These are phyloP conservation scores for Collichthys lucidus DNA, from an alignment of 2,113 vertebrate genomes.

Conservation along the genomic window DNA sequence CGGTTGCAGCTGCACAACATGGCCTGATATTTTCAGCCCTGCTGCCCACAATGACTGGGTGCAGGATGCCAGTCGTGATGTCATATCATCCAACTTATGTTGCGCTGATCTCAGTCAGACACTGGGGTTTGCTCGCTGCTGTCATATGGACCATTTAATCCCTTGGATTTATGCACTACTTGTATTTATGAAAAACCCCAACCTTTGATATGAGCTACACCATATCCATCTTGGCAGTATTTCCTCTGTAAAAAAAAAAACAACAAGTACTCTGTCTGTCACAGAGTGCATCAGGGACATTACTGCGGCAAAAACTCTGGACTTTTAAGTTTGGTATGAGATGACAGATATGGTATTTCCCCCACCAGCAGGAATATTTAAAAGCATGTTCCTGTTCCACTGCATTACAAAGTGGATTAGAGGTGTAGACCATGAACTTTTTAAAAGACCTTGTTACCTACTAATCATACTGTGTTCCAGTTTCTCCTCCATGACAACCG, in stretches of 20 bases:
- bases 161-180: constrained; percentile 21
- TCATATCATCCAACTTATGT: constrained; percentile 49
- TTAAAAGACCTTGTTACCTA: constrained; percentile 54
- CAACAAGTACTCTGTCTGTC: constrained; percentile 28
- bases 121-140: constrained; percentile 48
- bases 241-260: constrained; percentile 39
- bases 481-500: constrained; percentile 44
- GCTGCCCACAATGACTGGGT: constrained; percentile 71
- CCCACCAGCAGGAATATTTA: constrained; percentile 39
- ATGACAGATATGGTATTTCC: constrained; percentile 31
- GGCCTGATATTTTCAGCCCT: constrained; percentile 63
- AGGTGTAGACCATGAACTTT: constrained; percentile 51
- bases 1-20: constrained; percentile 63
- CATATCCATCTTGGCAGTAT: constrained; percentile 37
- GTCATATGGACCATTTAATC: constrained; percentile 52
- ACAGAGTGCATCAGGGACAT: constrained; percentile 30
- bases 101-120: constrained; percentile 43
- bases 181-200: constrained; percentile 11
- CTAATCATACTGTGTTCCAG: constrained; percentile 57
- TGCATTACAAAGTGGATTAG: constrained; percentile 51
- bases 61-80: constrained; percentile 65
- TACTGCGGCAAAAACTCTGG: not conserved
- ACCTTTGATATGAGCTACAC: constrained; percentile 38
- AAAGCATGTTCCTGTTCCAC: constrained; percentile 47
- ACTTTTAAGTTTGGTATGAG: constrained; percentile 27